These are phyloP conservation scores for Ellobium chinense DNA, from an alignment of 2,888 invertebrate genomes.

Conservation along the genomic window DNA sequence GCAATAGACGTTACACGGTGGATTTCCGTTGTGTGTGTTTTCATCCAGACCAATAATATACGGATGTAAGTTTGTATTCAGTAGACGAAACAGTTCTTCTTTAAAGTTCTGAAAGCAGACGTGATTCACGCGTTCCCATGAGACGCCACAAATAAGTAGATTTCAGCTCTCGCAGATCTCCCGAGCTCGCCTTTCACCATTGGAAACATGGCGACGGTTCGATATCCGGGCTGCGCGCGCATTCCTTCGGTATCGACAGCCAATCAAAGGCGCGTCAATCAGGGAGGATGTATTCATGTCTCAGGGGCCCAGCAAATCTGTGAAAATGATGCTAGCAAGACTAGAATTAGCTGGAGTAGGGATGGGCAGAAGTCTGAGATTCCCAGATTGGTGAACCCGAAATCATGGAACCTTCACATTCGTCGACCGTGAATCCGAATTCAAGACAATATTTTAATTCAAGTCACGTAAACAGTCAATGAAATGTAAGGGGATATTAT, in stretches of 20 bases:
- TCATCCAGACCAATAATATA: too few species aligned
- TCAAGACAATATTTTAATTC: too few species aligned
- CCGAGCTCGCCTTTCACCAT: neutral
- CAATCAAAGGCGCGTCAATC: conserved; percentile 45
- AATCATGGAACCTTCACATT: too few species aligned
- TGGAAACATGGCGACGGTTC: conserved; percentile 31
- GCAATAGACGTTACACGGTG: too few species aligned
- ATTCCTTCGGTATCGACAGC: conserved; percentile 31
- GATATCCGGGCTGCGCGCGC: conserved; percentile 31
- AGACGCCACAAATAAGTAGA: conserved; percentile 22
- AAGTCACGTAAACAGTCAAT: too few species aligned
- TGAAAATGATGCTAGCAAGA: conserved; percentile 27
- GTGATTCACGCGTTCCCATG: neutral
- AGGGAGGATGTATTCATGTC: conserved; percentile 21
- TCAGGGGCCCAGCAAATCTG: neutral
- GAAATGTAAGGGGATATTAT: too few species aligned
- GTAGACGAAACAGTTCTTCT: neutral
- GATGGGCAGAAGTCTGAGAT: too few species aligned
- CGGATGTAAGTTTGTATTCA: too few species aligned
- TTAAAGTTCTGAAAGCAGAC: neutral
- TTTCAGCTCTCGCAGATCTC: neutral
- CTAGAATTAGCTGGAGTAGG: conserved; percentile 30
- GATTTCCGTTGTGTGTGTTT: too few species aligned
- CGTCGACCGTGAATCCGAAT: too few species aligned
- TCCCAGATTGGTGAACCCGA: neutral